These are phyloP conservation scores for Sycophila sp. DNA, from an alignment of 1,140 invertebrate species.

Conservation along the genomic window DNA sequence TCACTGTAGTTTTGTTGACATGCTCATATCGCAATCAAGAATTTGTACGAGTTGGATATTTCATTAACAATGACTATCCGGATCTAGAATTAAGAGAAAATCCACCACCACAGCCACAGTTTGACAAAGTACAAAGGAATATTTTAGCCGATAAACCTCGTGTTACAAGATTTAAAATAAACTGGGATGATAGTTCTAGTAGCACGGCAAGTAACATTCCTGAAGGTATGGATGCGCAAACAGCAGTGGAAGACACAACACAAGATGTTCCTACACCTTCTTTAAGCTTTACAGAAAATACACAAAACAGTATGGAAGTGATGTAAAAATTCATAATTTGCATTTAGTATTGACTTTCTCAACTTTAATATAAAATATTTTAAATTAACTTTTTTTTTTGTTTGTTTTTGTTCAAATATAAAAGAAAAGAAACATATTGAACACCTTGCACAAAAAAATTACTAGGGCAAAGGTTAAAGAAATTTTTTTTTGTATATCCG, in stretches of 20 bases:
- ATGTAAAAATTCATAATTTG: conserved; percentile 58
- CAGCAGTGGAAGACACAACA: conserved; percentile 53
- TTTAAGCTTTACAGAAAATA: conserved; percentile 60
- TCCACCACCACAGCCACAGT: conserved; percentile 89
- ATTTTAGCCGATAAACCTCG: conserved; percentile 93
- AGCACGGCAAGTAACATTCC: conserved; percentile 51
- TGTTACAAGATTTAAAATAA: conserved; percentile 97
- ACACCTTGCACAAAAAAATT: conserved; percentile 1
- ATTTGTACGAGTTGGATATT: conserved; percentile 98
- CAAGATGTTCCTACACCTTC: conserved; percentile 57
- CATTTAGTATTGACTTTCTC: too few relatives aligned
- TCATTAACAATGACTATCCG: conserved; percentile 97
- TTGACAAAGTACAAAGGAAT: conserved; percentile 94
- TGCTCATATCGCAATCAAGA: conserved; percentile 93
- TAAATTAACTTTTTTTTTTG: conserved; percentile 20
- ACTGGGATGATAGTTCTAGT: conserved; percentile 86
- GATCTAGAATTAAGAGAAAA: conserved; percentile 95
- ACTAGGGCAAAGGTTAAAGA: conserved; percentile 6
- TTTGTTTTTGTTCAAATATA: conserved; percentile 11
- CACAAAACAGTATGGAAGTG: conserved; percentile 66
- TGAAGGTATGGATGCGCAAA: conserved; percentile 56
- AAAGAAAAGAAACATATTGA: conserved; percentile 13
- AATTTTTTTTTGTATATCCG: conserved; percentile 1
- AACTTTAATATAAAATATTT: too few relatives aligned
- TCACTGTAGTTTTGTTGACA: conserved; percentile 95